phyloP scores from a whole-genome alignment of 2,113 vertebrate genomes.

The Centrocercus urophasianus region DNA sequence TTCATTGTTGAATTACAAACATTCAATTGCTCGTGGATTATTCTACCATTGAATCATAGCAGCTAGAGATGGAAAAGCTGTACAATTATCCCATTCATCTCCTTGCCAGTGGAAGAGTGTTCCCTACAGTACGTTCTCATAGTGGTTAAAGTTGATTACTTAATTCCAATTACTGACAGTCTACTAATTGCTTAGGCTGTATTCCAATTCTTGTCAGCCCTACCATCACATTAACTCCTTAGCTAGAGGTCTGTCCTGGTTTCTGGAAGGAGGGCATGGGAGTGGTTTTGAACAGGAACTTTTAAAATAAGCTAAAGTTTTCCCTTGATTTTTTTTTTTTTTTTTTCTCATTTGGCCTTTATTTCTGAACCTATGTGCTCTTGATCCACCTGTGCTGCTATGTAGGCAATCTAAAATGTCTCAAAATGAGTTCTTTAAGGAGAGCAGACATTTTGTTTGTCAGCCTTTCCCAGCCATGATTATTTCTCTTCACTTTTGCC shows the following conservation, averaged over 20 bases:
- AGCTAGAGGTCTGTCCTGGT: conserved; percentile 20
- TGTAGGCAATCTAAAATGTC: not conserved
- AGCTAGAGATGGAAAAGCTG: conserved; percentile 20
- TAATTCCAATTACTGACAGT: conserved; percentile 68
- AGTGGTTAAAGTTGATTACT: conserved; percentile 55
- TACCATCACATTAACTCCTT: conserved; percentile 43
- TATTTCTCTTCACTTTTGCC: not conserved
- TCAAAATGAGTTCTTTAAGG: not conserved
- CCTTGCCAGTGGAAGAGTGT: conserved; percentile 43
- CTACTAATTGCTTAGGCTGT: conserved; percentile 61
- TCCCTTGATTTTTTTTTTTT: not conserved
- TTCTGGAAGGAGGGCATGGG: not conserved
- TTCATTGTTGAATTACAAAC: conserved; percentile 37
- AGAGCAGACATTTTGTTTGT: not conserved
- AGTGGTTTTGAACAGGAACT: not conserved
- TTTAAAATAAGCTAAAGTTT: not conserved
- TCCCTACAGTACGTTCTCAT: conserved; percentile 24
- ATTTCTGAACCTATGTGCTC: not conserved
- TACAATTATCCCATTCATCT: conserved; percentile 50
- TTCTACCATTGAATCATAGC: not conserved
- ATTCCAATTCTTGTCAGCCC: conserved; percentile 59
- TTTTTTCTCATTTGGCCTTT: fast-evolving
- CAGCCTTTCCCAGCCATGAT: not conserved
- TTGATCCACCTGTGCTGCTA: conserved; percentile 1
- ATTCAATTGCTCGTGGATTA: conserved; percentile 40